Conservation (phyloP, 2,888 invertebrate genomes). For the Dynastes maya region DNA sequence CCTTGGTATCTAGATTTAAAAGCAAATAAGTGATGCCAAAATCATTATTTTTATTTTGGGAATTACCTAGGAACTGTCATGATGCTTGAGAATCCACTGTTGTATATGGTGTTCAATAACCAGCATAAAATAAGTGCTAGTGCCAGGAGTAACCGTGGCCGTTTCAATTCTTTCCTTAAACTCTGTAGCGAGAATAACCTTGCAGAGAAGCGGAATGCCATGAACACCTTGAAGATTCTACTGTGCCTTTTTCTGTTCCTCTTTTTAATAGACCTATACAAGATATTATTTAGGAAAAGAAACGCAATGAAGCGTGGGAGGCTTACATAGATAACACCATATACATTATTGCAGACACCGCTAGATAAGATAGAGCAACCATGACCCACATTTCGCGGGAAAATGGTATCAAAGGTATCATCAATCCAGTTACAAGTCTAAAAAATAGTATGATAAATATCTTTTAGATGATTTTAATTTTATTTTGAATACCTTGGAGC, state of each 20-base stretch:
- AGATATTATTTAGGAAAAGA: too few relatives aligned
- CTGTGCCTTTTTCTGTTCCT: background rate
- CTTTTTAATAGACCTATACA: background rate
- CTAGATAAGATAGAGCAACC: constrained; percentile 71
- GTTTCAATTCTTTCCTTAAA: background rate
- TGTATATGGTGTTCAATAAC: constrained; percentile 77
- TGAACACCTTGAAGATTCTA: background rate
- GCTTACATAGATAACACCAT: background rate
- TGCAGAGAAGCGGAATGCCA: background rate
- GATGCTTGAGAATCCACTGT: constrained; percentile 78
- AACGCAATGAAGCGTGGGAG: too few relatives aligned
- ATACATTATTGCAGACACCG: constrained; percentile 53
- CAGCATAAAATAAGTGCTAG: constrained; percentile 72
- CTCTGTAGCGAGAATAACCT: background rate
- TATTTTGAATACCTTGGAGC: constrained; percentile 71
- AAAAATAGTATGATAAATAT: constrained; percentile 47
- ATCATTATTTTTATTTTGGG: background rate
- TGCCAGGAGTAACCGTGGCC: constrained; percentile 17
- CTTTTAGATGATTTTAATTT: background rate
- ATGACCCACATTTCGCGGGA: constrained; percentile 74
- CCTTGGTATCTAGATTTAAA: constrained; percentile 71
- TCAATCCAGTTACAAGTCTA: constrained; percentile 75
- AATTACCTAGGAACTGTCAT: constrained; percentile 76
- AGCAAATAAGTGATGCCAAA: too few relatives aligned
- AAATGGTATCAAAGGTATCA: constrained; percentile 77